A percentile compares a stretch with the other conserved stretches of the same genome.
Conservation (phyloP, 2,113 vertebrate species). For the Burhinus bistriatus region DNA sequence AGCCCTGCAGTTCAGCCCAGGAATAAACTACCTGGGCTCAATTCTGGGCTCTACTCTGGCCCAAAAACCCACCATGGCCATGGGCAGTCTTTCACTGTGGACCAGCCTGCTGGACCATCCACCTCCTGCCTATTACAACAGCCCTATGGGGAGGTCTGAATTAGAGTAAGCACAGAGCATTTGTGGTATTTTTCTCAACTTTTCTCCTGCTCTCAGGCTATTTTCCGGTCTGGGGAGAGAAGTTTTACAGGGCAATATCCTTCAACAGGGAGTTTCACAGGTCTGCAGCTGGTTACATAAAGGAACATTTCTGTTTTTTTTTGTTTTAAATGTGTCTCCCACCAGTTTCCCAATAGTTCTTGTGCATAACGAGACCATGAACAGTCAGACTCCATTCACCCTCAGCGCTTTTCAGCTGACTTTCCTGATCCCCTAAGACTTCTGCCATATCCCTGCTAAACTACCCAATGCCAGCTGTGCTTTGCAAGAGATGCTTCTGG, state of each 20-base stretch:
- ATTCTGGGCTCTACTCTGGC: not conserved
- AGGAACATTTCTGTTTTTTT: not conserved
- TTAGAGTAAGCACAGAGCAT: not conserved
- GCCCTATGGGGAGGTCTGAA: not conserved
- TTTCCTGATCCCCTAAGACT: not conserved
- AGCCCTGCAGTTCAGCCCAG: not conserved
- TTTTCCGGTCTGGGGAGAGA: not conserved
- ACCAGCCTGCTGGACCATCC: fast-evolving
- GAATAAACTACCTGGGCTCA: not conserved
- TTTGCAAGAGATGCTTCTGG: not conserved
- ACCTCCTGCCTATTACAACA: not conserved
- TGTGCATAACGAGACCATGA: fast-evolving
- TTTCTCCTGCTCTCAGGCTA: not conserved
- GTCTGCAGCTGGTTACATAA: not conserved
- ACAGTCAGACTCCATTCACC: not conserved
- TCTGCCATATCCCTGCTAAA: not conserved
- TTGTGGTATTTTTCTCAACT: not conserved
- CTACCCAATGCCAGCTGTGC: too few species aligned
- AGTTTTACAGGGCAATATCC: not conserved
- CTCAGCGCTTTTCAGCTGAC: not conserved
- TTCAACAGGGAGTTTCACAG: not conserved
- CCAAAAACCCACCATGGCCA: fast-evolving
- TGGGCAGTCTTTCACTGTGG: not conserved
- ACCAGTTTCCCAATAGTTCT: not conserved
- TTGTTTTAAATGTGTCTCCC: not conserved